phyloP scores from a whole-genome alignment of 2,888 invertebrate genomes.

The Drosophila picticornis region DNA sequence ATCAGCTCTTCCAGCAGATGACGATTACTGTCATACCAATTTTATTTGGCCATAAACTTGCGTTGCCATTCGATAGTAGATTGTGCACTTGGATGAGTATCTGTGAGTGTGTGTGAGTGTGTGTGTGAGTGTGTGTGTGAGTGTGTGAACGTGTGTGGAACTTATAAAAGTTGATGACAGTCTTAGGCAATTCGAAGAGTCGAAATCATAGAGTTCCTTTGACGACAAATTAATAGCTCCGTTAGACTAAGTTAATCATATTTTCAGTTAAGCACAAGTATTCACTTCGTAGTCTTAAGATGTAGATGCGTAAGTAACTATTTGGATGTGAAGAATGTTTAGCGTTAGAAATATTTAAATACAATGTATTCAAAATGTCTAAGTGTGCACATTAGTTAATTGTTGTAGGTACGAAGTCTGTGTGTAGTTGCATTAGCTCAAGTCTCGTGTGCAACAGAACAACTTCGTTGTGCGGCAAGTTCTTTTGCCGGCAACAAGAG shows the following conservation, averaged over 20 bases:
- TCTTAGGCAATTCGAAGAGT: slow-evolving; percentile 15
- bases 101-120: background rate
- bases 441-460: slow-evolving; percentile 10
- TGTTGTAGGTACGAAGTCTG: slow-evolving; percentile 21
- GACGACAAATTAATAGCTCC: slow-evolving; percentile 40
- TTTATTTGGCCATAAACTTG: slow-evolving; percentile 26
- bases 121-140: background rate
- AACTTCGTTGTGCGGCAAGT: slow-evolving; percentile 29
- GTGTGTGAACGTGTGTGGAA: background rate
- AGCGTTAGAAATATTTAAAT: slow-evolving; percentile 49
- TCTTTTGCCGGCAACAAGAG: slow-evolving; percentile 16
- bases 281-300: slow-evolving; percentile 27
- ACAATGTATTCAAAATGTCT: slow-evolving; percentile 59
- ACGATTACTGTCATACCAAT: slow-evolving; percentile 18
- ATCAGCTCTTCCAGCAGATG: background rate
- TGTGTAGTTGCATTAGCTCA: slow-evolving; percentile 16
- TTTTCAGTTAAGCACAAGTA: slow-evolving; percentile 9
- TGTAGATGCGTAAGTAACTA: slow-evolving; percentile 19
- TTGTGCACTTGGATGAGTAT: background rate
- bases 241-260: slow-evolving; percentile 34
- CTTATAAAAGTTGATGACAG: slow-evolving; percentile 21
- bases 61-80: slow-evolving; percentile 26
- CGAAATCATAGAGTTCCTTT: slow-evolving; percentile 53
- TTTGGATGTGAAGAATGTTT: slow-evolving; percentile 17
- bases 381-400: slow-evolving; percentile 14